A percentile compares a stretch with the other conserved stretches of the same genome.
Conservation (phyloP, 2,113 vertebrate species). For the Egretta garzetta region DNA sequence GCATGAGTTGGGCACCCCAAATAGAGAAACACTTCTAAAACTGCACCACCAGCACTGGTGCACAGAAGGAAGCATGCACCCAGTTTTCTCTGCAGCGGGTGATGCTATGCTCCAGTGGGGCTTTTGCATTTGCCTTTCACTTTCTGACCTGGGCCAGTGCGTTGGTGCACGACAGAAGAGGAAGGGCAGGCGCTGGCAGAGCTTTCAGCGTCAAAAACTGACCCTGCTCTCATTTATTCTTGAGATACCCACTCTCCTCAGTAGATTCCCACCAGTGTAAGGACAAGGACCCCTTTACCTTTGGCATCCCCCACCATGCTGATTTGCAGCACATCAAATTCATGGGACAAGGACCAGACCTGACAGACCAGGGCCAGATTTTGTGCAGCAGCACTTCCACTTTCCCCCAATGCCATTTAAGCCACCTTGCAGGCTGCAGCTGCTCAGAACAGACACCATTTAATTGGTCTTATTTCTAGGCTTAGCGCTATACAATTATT, state of each 20-base stretch:
- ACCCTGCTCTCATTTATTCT: background rate
- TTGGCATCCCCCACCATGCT: fast-evolving
- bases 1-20: too few species aligned
- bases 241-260: background rate
- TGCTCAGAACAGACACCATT: background rate
- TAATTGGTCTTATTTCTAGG: background rate
- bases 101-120: too few species aligned
- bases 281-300: background rate
- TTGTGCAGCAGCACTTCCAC: background rate
- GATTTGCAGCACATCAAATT: background rate
- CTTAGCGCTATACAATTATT: background rate
- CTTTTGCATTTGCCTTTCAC: background rate
- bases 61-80: background rate
- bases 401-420: background rate
- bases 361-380: background rate
- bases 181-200: background rate
- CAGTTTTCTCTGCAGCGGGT: too few species aligned
- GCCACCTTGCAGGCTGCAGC: background rate
- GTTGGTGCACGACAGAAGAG: too few species aligned
- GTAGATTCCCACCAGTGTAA: background rate
- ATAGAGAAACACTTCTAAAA: background rate
- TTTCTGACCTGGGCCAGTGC: background rate
- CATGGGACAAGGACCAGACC: background rate
- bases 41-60: background rate
- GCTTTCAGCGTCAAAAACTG: background rate